Percentiles rank a stretch among this genome's conserved stretches.
Evolutionary conservation across 1,140 invertebrate genomes (phyloP).

Genomic region (Dufourea novaeangliae): DNA sequence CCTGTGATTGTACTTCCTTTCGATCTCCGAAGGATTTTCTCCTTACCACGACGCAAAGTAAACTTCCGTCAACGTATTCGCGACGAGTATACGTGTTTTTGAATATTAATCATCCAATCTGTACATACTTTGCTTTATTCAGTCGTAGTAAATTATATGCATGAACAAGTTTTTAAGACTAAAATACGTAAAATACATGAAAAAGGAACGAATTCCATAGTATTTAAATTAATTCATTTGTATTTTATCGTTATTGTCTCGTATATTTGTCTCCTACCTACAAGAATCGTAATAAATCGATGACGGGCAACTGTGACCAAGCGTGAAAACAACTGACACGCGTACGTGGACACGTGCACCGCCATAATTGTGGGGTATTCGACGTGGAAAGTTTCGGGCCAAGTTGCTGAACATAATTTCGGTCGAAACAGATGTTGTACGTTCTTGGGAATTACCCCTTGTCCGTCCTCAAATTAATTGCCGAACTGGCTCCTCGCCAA

Average conservation of each 20-base stretch:
- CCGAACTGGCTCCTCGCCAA: slow-evolving; percentile 9
- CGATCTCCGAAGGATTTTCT: neutral
- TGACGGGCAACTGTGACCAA: neutral
- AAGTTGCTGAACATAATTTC: slow-evolving; percentile 23
- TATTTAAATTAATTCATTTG: too few species aligned
- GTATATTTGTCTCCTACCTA: too few species aligned
- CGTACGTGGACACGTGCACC: neutral
- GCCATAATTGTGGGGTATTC: neutral
- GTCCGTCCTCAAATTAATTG: slow-evolving; percentile 52
- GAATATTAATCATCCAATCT: neutral
- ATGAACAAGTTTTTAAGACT: too few species aligned
- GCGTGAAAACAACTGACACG: neutral
- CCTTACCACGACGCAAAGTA: neutral
- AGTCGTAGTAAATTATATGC: neutral
- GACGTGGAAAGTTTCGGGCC: slow-evolving; percentile 17
- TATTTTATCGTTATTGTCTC: too few species aligned
- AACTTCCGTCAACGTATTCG: neutral
- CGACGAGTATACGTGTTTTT: neutral
- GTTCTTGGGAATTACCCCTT: slow-evolving; percentile 32
- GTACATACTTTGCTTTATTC: neutral
- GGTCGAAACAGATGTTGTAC: slow-evolving; percentile 49
- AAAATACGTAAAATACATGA: too few species aligned
- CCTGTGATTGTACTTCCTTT: neutral
- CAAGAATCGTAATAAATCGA: too few species aligned
- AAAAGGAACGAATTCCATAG: too few species aligned